Conservation (phyloP, 2,113 vertebrate species). For the Elanoides forficatus region DNA sequence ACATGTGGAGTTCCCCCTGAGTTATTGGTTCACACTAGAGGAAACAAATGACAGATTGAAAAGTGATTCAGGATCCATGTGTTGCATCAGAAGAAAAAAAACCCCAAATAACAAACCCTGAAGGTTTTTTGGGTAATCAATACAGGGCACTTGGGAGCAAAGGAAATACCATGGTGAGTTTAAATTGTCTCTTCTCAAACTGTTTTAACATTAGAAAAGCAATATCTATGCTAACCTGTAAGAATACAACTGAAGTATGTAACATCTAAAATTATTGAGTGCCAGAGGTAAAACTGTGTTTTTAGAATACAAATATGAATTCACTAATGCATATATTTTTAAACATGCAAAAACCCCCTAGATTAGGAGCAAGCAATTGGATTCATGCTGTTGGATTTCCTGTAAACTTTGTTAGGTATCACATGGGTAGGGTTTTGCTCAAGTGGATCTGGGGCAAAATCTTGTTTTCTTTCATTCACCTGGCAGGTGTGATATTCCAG, state of each 20-base stretch:
- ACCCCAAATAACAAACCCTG: not conserved
- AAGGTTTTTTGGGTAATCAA: not conserved
- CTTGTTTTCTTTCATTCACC: not conserved
- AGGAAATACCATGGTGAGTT: not conserved
- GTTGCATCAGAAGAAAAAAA: not conserved
- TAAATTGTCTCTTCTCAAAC: not conserved
- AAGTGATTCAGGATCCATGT: not conserved
- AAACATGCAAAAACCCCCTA: not conserved
- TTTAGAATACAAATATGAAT: not conserved
- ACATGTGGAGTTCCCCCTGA: rapidly evolving
- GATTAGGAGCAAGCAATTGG: not conserved
- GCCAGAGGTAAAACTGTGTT: not conserved
- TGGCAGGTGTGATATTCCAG: not conserved
- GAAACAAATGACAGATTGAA: not conserved
- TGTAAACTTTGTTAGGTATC: not conserved
- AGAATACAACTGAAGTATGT: not conserved
- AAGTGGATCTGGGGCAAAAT: not conserved
- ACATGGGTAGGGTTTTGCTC: not conserved
- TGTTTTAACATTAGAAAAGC: not conserved
- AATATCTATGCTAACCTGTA: not conserved
- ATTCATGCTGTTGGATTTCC: not conserved
- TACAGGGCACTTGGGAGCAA: not conserved
- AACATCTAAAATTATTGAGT: not conserved
- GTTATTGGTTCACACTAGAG: not conserved
- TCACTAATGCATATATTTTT: not conserved